A percentile compares a stretch with the other conserved stretches of the same genome.
These are phyloP conservation scores for Cryptoleucopteryx plumbea DNA, from an alignment of 2,113 vertebrate species.

Conservation along the genomic window DNA sequence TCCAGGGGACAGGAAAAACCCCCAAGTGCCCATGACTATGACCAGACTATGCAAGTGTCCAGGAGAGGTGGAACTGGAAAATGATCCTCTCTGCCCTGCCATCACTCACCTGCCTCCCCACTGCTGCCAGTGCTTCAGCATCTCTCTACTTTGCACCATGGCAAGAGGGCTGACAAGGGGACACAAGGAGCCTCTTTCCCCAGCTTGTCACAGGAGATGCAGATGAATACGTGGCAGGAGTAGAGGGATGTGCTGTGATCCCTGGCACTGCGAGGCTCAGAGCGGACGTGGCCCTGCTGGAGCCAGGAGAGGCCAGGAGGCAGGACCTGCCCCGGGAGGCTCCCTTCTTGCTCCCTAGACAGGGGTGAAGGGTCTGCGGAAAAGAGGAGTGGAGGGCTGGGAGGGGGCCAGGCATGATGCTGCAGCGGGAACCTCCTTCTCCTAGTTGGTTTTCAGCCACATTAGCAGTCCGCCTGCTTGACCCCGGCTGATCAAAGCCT, in stretches of 20 bases:
- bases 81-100: neutral
- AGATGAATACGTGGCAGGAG: neutral
- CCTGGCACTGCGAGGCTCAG: neutral
- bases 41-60: neutral
- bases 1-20: neutral
- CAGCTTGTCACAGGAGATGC: neutral
- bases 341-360: neutral
- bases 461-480: neutral
- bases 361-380: neutral
- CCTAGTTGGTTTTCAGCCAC: neutral
- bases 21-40: neutral
- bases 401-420: accelerated
- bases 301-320: neutral
- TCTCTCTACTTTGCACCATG: neutral
- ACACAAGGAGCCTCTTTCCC: slow-evolving; percentile 8
- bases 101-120: neutral
- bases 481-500: slow-evolving; percentile 48
- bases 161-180: neutral
- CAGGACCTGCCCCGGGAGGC: neutral
- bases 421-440: neutral
- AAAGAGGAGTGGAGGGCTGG: neutral
- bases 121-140: neutral
- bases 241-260: neutral
- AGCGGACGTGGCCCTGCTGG: neutral
- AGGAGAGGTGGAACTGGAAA: neutral